Evolutionary conservation across 2,113 vertebrate species (phyloP), one percentile per base, ranked within the genome.

Genomic region (Heterocephalus glaber): DNA sequence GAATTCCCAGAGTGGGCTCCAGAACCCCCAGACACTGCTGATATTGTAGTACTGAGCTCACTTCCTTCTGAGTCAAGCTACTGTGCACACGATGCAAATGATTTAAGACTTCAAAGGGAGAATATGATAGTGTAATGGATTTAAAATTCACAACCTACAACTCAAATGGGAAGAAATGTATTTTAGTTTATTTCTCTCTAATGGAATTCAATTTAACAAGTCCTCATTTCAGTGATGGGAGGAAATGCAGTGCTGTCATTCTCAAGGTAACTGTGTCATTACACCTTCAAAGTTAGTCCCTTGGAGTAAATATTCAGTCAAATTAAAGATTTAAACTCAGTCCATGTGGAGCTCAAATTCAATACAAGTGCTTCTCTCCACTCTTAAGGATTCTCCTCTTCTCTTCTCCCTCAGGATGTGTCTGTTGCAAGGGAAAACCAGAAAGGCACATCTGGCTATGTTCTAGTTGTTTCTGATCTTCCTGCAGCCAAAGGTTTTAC

Each of bases 181-280:
- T 85, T 79, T 95, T 83, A 20, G 22, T 83, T 89, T 49, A 80
- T 83, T 94, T 96, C 66, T 79, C 33, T 58, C 24, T 56, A 66
- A 68, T 9, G 24, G 56, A 96, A 94, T 95, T 94, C 49, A 44
- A 1, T 30, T 80, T 83, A 61, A 86, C n/a, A 92, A 84, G 30
- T 49, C 24, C 3, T 76, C 16, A 44, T 41, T 92, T 95, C 66
- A 93, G 26, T 17, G 41, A 80, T 41, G n/a, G 38, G 20, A 26
- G 4, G 4, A 86, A 41, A 92, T 44, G 60, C 70, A 61, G 2
- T 74, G 38, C 84, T 85, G 49, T 86, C 38, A 22, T 22, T 88
- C 5, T 86, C 49, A 66, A 87, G 63, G 68, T 79, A 80, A 80
- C 41, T 30, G 14, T 80, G 38, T 58, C 52, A 68, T 41, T 65